Percentiles rank a stretch among this genome's conserved stretches.
phyloP scores from a whole-genome alignment of 2,888 invertebrate species.

The Cacoxenus indagator region DNA sequence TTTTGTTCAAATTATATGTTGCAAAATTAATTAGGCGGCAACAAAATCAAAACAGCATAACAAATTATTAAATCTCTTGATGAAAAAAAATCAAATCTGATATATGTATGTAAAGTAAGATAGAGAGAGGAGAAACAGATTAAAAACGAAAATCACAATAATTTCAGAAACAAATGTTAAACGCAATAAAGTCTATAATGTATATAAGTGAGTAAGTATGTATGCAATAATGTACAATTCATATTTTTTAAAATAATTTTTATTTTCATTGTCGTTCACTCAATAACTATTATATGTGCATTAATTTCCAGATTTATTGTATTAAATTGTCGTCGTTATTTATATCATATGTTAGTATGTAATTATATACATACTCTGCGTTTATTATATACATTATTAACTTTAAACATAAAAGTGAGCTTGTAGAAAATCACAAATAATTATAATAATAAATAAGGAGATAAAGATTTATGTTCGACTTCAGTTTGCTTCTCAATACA shows the following conservation, averaged over 20 bases:
- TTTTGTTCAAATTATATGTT: conserved; percentile 32
- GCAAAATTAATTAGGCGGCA: conserved; percentile 16
- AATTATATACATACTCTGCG: conserved; percentile 6
- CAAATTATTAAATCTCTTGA: conserved; percentile 48
- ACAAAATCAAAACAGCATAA: conserved; percentile 61
- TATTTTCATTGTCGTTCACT: not conserved
- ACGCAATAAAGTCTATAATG: conserved; percentile 20
- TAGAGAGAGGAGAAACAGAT: conserved; percentile 13
- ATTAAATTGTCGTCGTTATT: too few relatives aligned
- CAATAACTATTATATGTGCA: not conserved
- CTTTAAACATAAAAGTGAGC: not conserved
- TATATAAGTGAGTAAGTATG: conserved; percentile 35
- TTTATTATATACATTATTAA: conserved; percentile 21
- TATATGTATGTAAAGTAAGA: not conserved
- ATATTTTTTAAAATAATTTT: not conserved
- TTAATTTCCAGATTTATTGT: not conserved
- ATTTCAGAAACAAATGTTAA: conserved; percentile 45
- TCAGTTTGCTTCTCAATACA: conserved; percentile 67
- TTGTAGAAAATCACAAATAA: not conserved
- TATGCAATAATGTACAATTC: conserved; percentile 43
- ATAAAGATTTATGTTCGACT: not conserved
- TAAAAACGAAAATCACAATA: conserved; percentile 52
- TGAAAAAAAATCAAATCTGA: conserved; percentile 13
- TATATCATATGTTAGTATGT: not conserved
- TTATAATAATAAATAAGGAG: not conserved